These are phyloP conservation scores for Montipora sp. DNA, from an alignment of 64 coral and sea anemone genomes.

Conservation along the genomic window DNA sequence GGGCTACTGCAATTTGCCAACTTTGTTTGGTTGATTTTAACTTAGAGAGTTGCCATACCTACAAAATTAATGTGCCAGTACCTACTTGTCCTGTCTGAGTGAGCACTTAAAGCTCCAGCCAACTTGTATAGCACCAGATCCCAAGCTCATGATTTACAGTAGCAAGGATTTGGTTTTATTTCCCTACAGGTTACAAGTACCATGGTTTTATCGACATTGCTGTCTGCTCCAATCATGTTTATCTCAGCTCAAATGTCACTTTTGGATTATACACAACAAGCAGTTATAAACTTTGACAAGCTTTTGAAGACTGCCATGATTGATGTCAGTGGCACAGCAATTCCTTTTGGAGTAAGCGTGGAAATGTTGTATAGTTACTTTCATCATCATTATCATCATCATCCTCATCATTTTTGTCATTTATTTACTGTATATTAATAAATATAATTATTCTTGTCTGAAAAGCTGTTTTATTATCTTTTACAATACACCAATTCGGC, in stretches of 20 bases:
- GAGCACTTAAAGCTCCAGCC: neutral
- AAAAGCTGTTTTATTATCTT: too few relatives aligned
- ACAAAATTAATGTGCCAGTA: too few relatives aligned
- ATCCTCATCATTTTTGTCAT: too few relatives aligned
- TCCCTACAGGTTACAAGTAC: constrained; percentile 71
- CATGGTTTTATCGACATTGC: constrained; percentile 80
- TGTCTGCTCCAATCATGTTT: constrained; percentile 93
- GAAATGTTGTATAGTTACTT: too few relatives aligned
- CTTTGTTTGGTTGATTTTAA: too few relatives aligned
- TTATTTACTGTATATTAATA: too few relatives aligned
- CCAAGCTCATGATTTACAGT: too few relatives aligned
- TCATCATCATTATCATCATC: too few relatives aligned
- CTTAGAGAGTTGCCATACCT: too few relatives aligned
- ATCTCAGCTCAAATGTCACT: constrained; percentile 79
- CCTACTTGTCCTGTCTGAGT: neutral
- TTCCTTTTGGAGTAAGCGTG: constrained; percentile 79
- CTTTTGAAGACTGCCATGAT: constrained; percentile 63
- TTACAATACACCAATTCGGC: too few relatives aligned
- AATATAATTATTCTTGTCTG: too few relatives aligned
- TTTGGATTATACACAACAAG: neutral
- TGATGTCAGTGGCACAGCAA: constrained; percentile 70
- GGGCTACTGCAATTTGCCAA: too few relatives aligned
- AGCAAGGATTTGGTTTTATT: neutral
- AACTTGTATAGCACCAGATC: neutral
- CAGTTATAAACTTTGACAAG: constrained; percentile 10